Percentiles rank a stretch among this genome's conserved stretches.
phyloP scores from a whole-genome alignment of 2,113 vertebrate species.

The Gavialis gangeticus region DNA sequence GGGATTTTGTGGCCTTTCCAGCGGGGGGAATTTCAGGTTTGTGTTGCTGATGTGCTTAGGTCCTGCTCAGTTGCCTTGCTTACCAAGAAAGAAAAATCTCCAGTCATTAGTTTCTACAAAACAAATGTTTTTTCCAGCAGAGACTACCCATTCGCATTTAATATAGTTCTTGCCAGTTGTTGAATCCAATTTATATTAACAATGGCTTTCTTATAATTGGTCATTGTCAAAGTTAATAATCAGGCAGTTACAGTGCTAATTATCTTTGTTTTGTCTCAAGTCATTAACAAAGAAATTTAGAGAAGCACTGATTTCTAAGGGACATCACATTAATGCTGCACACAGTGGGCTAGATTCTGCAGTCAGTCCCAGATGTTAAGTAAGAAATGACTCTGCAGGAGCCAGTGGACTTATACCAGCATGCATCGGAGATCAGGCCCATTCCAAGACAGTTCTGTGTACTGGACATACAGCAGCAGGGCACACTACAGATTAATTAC shows the following conservation, averaged over 20 bases:
- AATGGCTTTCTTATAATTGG: constrained; percentile 64
- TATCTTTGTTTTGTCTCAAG: constrained; percentile 64
- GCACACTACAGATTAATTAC: not conserved
- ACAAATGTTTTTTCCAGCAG: constrained; percentile 66
- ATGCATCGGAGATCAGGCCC: not conserved
- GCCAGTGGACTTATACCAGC: not conserved
- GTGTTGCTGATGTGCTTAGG: too few species aligned
- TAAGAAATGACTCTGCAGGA: not conserved
- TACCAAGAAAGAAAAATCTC: constrained; percentile 48
- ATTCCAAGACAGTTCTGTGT: not conserved
- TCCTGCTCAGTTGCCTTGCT: not conserved
- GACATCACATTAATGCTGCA: not conserved
- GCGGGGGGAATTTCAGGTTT: too few species aligned
- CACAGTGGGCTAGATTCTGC: not conserved
- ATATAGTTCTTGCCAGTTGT: constrained; percentile 62
- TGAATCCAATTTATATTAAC: constrained; percentile 60
- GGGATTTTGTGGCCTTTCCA: too few species aligned
- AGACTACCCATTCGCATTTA: constrained; percentile 39
- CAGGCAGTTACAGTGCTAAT: constrained; percentile 63
- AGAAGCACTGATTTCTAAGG: constrained; percentile 22
- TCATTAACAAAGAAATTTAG: constrained; percentile 61
- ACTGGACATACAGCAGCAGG: not conserved
- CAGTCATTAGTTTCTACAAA: constrained; percentile 59
- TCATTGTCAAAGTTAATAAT: constrained; percentile 57
- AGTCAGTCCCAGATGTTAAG: not conserved